Percentiles rank a stretch among this genome's conserved stretches.
Conservation (phyloP, 2,797 vertebrate genomes). For the Labroides dimidiatus region DNA sequence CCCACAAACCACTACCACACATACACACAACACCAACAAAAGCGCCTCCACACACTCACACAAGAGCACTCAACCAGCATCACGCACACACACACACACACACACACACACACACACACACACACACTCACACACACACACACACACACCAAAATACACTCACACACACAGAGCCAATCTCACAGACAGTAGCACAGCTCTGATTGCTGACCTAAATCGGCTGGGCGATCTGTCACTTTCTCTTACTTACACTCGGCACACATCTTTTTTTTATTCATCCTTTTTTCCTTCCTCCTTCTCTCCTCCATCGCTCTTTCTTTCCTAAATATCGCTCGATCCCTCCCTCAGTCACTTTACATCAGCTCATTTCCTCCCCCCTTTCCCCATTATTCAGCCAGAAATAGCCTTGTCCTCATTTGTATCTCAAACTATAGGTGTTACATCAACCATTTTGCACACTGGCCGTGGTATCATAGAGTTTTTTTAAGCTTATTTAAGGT, state of each 20-base stretch:
- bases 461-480: background rate
- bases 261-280: constrained; percentile 65
- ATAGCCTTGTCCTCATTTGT: constrained; percentile 42
- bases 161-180: constrained; percentile 56
- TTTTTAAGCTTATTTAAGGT: background rate
- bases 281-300: constrained; percentile 28
- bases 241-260: constrained; percentile 83
- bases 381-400: constrained; percentile 39
- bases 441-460: constrained; percentile 9
- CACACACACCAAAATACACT: constrained; percentile 9
- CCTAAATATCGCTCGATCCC: constrained; percentile 55
- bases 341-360: constrained; percentile 66
- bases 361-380: constrained; percentile 43
- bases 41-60: constrained; percentile 31
- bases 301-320: constrained; percentile 31
- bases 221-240: constrained; percentile 82
- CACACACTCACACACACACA: constrained; percentile 12
- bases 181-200: constrained; percentile 72
- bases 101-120: constrained; percentile 20
- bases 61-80: constrained; percentile 34
- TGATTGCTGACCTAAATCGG: constrained; percentile 85
- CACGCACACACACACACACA: constrained; percentile 41
- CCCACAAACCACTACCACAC: constrained; percentile 31
- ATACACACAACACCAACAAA: constrained; percentile 36
- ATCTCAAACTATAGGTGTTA: constrained; percentile 15